A percentile compares a stretch with the other conserved stretches of the same genome.
phyloP scores from a whole-genome alignment of 2,888 invertebrate species.

The Leptopilina drosophilae region DNA sequence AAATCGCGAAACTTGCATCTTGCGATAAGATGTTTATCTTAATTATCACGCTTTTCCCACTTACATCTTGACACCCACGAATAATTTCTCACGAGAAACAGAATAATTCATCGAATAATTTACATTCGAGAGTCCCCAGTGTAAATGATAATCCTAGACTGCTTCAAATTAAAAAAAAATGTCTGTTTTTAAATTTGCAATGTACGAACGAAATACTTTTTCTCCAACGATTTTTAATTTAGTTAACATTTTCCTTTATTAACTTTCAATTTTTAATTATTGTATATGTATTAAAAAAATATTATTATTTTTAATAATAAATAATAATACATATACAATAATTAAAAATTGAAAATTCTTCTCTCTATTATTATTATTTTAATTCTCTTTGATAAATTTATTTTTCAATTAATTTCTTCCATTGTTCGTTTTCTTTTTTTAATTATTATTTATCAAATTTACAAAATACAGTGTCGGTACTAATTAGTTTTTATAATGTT shows the following conservation, averaged over 20 bases:
- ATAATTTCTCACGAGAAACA: not conserved
- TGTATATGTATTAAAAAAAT: too few species aligned
- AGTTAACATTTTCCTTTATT: too few species aligned
- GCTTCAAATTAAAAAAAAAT: too few species aligned
- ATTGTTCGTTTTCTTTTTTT: not conserved
- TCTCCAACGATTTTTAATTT: not conserved
- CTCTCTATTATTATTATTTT: too few species aligned
- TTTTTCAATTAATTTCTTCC: too few species aligned
- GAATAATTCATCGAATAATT: conserved; percentile 13
- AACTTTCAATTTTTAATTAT: too few species aligned
- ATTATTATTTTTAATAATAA: too few species aligned
- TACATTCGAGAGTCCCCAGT: conserved; percentile 5
- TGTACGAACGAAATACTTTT: too few species aligned
- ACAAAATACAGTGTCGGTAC: not conserved
- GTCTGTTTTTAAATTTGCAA: too few species aligned
- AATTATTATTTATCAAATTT: not conserved
- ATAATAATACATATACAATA: too few species aligned
- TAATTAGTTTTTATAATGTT: not conserved
- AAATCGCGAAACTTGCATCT: conserved; percentile 30
- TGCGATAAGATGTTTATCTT: conserved; percentile 29
- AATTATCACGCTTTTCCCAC: conserved; percentile 19
- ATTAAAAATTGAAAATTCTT: too few species aligned
- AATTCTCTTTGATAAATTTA: too few species aligned
- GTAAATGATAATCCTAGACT: not conserved
- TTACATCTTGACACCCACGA: conserved; percentile 23